phyloP scores from a whole-genome alignment of 1,140 invertebrate species.

The Euwallacea fornicatus region DNA sequence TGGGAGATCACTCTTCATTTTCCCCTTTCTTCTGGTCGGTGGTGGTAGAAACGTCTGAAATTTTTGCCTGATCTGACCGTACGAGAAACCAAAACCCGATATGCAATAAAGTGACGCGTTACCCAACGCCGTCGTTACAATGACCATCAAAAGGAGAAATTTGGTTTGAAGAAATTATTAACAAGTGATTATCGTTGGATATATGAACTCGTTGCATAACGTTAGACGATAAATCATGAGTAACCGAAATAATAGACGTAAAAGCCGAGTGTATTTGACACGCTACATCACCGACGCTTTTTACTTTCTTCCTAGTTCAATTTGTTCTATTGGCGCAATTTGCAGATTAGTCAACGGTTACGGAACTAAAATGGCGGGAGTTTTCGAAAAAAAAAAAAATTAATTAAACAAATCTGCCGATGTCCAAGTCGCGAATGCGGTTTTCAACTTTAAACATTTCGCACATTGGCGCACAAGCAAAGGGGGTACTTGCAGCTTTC shows the following conservation, averaged over 20 bases:
- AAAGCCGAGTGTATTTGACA: neutral
- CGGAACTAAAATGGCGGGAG: no score
- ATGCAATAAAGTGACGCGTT: neutral
- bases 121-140: neutral
- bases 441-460: no score
- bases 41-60: no score
- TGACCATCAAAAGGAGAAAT: constrained; percentile 10
- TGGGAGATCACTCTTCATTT: neutral
- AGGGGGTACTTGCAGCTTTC: no score
- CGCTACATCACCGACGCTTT: constrained; percentile 1
- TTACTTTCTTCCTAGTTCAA: neutral
- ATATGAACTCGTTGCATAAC: constrained; percentile 3
- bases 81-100: neutral
- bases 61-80: no score
- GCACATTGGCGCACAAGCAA: no score
- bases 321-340: no score
- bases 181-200: neutral
- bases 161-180: constrained; percentile 12
- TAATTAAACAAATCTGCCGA: no score
- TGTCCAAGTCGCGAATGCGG: no score
- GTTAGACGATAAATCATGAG: constrained; percentile 5
- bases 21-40: neutral
- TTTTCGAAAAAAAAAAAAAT: no score
- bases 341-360: no score
- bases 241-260: neutral